Base-by-base conservation (phyloP, 1,140 invertebrate species). In the Cylas formicarius region DNA sequence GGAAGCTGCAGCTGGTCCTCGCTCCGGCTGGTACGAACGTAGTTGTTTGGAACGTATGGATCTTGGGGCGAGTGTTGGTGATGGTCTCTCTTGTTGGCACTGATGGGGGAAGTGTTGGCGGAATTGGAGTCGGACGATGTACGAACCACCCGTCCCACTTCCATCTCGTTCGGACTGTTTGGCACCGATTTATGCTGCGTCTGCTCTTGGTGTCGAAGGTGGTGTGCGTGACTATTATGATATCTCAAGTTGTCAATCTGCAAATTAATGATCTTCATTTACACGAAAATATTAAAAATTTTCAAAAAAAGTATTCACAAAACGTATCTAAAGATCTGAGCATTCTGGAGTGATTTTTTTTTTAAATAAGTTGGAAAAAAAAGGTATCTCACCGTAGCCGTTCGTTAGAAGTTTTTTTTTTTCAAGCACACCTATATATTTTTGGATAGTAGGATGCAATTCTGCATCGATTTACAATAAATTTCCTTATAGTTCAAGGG, bases 1-100 rank as follows among this genome's bases (percentile, higher is more conserved):
- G 83, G 69, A 55, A 78, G 74, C 67, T 90, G 86, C 42, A 91
- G 67, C 57, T 90, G 86, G 65, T 90, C 88, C 67, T 91, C 40
- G 20, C 38, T 50, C 24, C 52, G 47, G 24, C 52, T 47, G 17
- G 44, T 50, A 24, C 35, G 34, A 18, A 50, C 44, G 41, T 50
- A 35, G 22, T 42, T 48, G 19, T 48, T 48, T 11, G 39, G 29
- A 18, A 44, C 43, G 24, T 54, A 54, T 7, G 48, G 24, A 42
- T 54, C 52, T 37, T 45, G 39, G n/a, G 52, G 52, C 9, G 48
- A 44, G 29, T 50, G 52, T 43, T 52, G 42, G 10, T 49, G 33
- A 24, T 53, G 52, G 29, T 72, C 71, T 26, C 70, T 70, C 37
- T 71, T 74, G 39, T 56, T 70, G 32, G 64, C 58, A 45, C 72